phyloP scores from a whole-genome alignment of 2,888 invertebrate species.

The Micropterix aruncella region DNA sequence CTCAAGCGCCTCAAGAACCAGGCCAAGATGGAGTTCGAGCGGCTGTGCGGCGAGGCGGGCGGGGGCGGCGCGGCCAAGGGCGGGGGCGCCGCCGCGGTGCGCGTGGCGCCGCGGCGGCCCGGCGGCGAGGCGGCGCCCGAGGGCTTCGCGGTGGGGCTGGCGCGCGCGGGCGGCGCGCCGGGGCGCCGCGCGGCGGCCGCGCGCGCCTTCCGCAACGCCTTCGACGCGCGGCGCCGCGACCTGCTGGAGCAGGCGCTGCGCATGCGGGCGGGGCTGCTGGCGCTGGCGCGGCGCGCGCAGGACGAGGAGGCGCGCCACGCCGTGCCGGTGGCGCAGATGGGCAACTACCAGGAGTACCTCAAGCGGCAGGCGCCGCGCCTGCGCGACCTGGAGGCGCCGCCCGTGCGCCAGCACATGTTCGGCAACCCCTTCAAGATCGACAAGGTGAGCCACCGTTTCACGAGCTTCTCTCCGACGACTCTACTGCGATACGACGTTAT shows the following conservation, averaged over 20 bases:
- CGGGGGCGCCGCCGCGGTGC: constrained; percentile 42
- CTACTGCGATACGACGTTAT: not conserved
- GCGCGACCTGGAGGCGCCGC: constrained; percentile 87
- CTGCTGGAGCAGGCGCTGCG: constrained; percentile 85
- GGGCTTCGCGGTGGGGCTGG: constrained; percentile 22
- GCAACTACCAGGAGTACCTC: constrained; percentile 97
- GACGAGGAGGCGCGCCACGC: constrained; percentile 92
- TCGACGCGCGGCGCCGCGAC: constrained; percentile 82
- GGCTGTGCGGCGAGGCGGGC: constrained; percentile 57
- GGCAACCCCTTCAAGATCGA: constrained; percentile 99
- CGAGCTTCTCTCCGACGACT: not conserved
- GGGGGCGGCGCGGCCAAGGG: constrained; percentile 1
- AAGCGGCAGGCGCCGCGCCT: constrained; percentile 87
- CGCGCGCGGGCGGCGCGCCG: constrained; percentile 15
- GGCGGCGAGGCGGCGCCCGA: constrained; percentile 15
- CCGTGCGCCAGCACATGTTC: constrained; percentile 95
- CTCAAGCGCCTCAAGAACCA: constrained; percentile 91
- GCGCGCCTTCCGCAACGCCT: constrained; percentile 80
- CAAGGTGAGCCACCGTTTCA: constrained; percentile 47
- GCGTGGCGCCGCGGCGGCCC: constrained; percentile 48
- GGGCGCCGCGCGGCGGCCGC: constrained; percentile 36
- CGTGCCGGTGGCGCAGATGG: constrained; percentile 96
- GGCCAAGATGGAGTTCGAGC: constrained; percentile 82
- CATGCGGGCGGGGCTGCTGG: constrained; percentile 89
- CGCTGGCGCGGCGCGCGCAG: constrained; percentile 60